Conservation (phyloP, 2,797 vertebrate genomes). For the Micrastur ruficollis region DNA sequence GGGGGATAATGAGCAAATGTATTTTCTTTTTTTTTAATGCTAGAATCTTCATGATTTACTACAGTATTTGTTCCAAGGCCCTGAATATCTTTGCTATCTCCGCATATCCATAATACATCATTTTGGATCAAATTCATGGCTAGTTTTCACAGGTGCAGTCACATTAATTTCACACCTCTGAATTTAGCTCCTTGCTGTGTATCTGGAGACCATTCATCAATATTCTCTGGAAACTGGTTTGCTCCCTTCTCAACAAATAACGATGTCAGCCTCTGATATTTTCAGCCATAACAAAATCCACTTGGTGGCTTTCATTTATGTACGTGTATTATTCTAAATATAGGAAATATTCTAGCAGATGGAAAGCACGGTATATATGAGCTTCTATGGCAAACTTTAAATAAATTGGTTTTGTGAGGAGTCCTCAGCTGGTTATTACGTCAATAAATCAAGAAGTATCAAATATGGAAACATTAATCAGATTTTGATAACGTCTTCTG, state of each 20-base stretch:
- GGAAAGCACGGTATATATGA: not conserved
- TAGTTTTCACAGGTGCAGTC: conserved; percentile 19
- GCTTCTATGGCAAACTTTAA: conserved; percentile 30
- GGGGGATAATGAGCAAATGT: not conserved
- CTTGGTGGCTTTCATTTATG: conserved; percentile 34
- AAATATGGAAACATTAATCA: conserved; percentile 31
- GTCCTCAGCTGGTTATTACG: conserved; percentile 21
- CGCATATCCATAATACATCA: not conserved
- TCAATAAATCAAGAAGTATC: conserved; percentile 41
- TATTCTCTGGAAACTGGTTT: conserved; percentile 10
- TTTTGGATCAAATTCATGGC: conserved; percentile 26
- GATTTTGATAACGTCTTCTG: conserved; percentile 17
- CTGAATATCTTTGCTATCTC: not conserved
- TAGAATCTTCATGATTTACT: not conserved
- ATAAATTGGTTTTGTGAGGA: conserved; percentile 19
- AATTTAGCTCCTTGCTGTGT: conserved; percentile 41
- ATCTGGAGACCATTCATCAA: conserved; percentile 44
- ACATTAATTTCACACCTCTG: conserved; percentile 49
- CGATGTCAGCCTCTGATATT: conserved; percentile 20
- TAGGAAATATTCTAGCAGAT: conserved; percentile 11
- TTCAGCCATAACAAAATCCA: conserved; percentile 38
- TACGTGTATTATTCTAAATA: conserved; percentile 27
- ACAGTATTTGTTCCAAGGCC: not conserved
- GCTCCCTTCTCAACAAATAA: conserved; percentile 29
- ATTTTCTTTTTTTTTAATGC: not conserved